Base-by-base conservation (phyloP, 1,140 invertebrate genomes). In the Copidosoma floridanum region DNA sequence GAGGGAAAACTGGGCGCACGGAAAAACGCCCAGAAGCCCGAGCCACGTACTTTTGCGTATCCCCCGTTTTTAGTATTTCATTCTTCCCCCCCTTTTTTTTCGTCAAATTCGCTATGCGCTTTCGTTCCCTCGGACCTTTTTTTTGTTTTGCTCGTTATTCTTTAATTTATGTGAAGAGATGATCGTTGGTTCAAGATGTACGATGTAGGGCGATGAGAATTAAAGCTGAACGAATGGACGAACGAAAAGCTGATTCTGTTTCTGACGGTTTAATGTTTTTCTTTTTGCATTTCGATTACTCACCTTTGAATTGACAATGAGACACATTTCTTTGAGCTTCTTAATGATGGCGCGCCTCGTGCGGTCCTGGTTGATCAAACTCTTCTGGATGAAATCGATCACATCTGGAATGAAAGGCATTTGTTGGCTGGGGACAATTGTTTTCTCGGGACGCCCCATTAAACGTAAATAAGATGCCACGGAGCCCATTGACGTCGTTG, bases 311-410 rank as follows among this genome's bases (percentile, higher is more conserved):
- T 83, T 80, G 4, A 88, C 85, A 53, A 88, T 82, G 2, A 94
- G 81, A 46, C 83, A 85, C 71, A 95, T 75, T 64, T 92, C 87
- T 71, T 92, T 93, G 23, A 97, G 77, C 71, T 95, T 93, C 72
- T 89, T 89, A 27, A 94, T 86, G 5, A 96, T 83, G 51, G 85
- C 85, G 6, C 90, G 84, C 37, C 91, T 82, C 1, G 89, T 90
- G 68, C 90, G 86, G 38, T 84, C 85, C 62, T 89, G 85, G 67
- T 91, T 89, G 67, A 91, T 89, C 57, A 95, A 74, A 71, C 92
- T 89, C 32, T 89, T 86, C 70, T 90, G 72, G 47, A 97, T 89
- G 84, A 89, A 91, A 76, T 95, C 92, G 64, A 93, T 86, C 55
- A 90, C 81, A 83, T 90, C 89, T 90, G 73, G 64, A 79, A 69